phyloP scores from a whole-genome alignment of 2,113 vertebrate species.

The Pionites leucogaster region DNA sequence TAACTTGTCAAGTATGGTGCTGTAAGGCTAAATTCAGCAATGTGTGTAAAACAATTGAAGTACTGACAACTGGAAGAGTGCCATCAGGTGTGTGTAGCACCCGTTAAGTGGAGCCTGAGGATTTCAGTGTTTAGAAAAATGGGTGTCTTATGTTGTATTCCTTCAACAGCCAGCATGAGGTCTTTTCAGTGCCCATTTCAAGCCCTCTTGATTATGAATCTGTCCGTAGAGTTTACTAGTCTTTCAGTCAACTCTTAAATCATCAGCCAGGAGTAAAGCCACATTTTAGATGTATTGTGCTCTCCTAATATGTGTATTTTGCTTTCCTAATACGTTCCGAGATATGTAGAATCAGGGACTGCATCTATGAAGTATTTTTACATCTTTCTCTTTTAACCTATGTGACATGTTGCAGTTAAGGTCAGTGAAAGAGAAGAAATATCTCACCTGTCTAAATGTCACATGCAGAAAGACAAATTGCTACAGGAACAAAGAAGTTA shows the following conservation, averaged over 20 bases:
- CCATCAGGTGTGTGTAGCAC: not conserved
- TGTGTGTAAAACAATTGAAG: not conserved
- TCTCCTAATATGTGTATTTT: slow-evolving; percentile 51
- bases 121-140: not conserved
- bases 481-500: not conserved
- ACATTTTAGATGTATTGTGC: slow-evolving; percentile 53
- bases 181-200: not conserved
- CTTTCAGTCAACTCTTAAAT: not conserved
- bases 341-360: slow-evolving; percentile 4
- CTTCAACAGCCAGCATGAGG: not conserved
- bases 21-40: not conserved
- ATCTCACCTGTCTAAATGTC: not conserved
- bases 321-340: slow-evolving; percentile 50
- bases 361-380: not conserved
- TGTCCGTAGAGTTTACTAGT: not conserved
- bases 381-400: not conserved
- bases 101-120: not conserved
- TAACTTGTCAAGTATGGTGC: not conserved
- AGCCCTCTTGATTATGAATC: not conserved
- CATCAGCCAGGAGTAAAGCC: slow-evolving; percentile 18
- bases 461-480: not conserved
- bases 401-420: not conserved
- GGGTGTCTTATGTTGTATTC: not conserved
- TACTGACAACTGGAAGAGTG: not conserved
- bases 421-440: not conserved